Evolutionary conservation across 2,113 vertebrate genomes (phyloP), one percentile per base, ranked within the genome.

Genomic region (Seriola quinqueradiata): DNA sequence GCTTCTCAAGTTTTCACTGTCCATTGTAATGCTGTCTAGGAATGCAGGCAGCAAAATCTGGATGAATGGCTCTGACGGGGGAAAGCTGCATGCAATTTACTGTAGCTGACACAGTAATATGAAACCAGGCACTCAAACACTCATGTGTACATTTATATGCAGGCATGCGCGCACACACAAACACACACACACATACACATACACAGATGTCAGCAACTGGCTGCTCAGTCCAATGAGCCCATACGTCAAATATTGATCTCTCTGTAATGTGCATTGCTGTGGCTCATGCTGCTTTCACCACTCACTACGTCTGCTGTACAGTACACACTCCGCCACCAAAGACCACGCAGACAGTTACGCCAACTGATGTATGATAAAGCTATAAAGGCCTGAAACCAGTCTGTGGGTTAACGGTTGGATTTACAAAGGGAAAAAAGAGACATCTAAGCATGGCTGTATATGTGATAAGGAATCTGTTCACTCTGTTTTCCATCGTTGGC

Each of bases 21-120:
- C 91, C 84, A 84, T 88, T 92, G 81, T 87, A 74, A 88, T 42
- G 77, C 69, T 52, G 90, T 92, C 77, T 57, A 84, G 89, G 91
- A 93, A 91, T 92, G 90, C 72, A 19, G 83, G 84, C 72, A 36
- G 91, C 88, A 70, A 42, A 90, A 83, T 84, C 61, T 68, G 81
- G 81, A 86, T 91, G 90, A 92, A 93, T 87, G 87, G 88, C 48
- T 83, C 82, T 50, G 89, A 84, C 78, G 83, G 58, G 84, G 79
- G 21, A 85, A 87, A 85, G 90, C 92, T 92, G 93, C 91, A 90
- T 93, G 89, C 88, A 86, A 91, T 92, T 93, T 92, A 92, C 84
- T 92, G 88, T 90, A 89, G 87, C 92, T 86, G 84, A 91, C 87
- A 87, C 60, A 80, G 93, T 92, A 92, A 93, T 79, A 89, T 84